Conservation (phyloP, 1,140 invertebrate species). For the Bathynomus jamesi region DNA sequence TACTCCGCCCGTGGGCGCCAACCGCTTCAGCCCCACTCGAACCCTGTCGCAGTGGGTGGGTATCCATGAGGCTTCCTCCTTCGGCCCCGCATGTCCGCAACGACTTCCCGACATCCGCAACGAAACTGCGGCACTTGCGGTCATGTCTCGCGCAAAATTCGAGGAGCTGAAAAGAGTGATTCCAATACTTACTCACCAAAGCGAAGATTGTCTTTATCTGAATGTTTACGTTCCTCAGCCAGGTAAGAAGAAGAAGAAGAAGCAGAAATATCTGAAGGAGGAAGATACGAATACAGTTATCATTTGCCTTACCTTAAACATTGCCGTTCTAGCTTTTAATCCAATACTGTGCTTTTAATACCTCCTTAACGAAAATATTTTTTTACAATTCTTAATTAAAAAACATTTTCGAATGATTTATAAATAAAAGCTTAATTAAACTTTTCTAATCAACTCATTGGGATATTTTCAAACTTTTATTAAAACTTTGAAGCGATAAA, state of each 20-base stretch:
- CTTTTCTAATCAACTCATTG: no score
- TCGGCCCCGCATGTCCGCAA: constrained; percentile 70
- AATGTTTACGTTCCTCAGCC: constrained; percentile 41
- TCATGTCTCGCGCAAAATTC: background rate
- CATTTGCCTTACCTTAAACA: no score
- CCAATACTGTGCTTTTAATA: no score
- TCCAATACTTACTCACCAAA: constrained; percentile 58
- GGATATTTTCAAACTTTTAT: no score
- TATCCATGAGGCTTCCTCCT: constrained; percentile 61
- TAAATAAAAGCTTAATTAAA: no score
- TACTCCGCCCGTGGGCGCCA: constrained; percentile 59
- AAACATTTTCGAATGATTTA: no score
- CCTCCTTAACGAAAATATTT: no score
- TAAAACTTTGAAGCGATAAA: no score
- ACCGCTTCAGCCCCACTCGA: constrained; percentile 55
- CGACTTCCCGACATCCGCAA: constrained; percentile 52
- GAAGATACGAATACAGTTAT: no score
- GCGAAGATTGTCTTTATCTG: constrained; percentile 76
- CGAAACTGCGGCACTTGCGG: background rate
- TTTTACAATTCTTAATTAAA: no score
- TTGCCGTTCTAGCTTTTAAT: no score
- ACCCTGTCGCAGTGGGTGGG: constrained; percentile 53
- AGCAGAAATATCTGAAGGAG: no score
- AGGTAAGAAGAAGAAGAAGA: background rate
- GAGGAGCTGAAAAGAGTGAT: background rate